A percentile compares a stretch with the other conserved stretches of the same genome.
Evolutionary conservation across 2,888 invertebrate species (phyloP).

Genomic region (Synergus laeviventris): DNA sequence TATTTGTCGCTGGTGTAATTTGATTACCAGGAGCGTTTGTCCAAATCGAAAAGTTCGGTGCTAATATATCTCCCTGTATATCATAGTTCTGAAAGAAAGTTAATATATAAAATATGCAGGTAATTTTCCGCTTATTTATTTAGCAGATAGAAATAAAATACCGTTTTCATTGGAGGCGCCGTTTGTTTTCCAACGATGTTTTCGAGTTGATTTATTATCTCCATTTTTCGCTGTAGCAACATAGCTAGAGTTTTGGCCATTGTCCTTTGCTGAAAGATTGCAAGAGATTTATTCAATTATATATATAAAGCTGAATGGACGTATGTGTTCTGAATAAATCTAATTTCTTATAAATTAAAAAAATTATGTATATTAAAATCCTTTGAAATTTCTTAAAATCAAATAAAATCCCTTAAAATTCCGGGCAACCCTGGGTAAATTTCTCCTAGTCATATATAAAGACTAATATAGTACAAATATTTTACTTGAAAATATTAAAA

Average conservation of each 20-base stretch:
- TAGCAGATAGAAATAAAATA: slow-evolving; percentile 47
- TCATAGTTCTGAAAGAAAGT: slow-evolving; percentile 64
- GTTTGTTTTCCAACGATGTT: slow-evolving; percentile 78
- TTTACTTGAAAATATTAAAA: background rate
- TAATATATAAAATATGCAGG: background rate
- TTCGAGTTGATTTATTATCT: slow-evolving; percentile 80
- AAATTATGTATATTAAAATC: too few relatives aligned
- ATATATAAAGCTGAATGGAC: too few relatives aligned
- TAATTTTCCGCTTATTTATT: background rate
- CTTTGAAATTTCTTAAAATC: background rate
- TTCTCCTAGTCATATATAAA: too few relatives aligned
- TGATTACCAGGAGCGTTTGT: slow-evolving; percentile 67
- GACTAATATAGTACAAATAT: background rate
- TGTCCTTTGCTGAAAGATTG: slow-evolving; percentile 67
- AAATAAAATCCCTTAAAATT: too few relatives aligned
- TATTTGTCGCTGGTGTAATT: slow-evolving; percentile 62
- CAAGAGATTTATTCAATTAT: slow-evolving; percentile 20
- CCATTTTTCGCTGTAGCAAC: slow-evolving; percentile 80
- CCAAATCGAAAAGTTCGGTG: slow-evolving; percentile 73
- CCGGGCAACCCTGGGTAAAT: too few relatives aligned
- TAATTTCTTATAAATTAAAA: too few relatives aligned
- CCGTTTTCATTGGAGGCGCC: slow-evolving; percentile 68
- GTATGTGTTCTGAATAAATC: too few relatives aligned
- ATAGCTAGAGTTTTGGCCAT: slow-evolving; percentile 79
- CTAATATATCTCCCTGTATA: slow-evolving; percentile 64